Percentiles rank a stretch among this genome's conserved stretches.
Evolutionary conservation across 1,140 invertebrate species (phyloP).

Genomic region (Microplitis mediator): DNA sequence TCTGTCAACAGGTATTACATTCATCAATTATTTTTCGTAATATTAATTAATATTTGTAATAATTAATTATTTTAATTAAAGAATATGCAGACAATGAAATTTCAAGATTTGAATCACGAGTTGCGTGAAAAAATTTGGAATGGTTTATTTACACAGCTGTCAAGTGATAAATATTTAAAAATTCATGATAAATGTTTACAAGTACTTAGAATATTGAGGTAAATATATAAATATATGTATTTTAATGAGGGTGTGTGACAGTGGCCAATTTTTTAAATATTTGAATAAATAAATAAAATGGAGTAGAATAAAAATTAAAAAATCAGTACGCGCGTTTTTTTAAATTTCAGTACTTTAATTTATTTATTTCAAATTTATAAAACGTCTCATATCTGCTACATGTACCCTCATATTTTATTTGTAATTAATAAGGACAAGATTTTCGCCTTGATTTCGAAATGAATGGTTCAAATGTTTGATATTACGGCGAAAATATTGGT

Average conservation of each 20-base stretch:
- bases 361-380: not conserved
- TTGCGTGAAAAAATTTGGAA: constrained; percentile 64
- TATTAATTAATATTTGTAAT: not conserved
- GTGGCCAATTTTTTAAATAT: constrained; percentile 3
- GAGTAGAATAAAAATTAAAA: too few species aligned
- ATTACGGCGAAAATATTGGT: too few species aligned
- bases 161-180: constrained; percentile 48
- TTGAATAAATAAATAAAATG: too few species aligned
- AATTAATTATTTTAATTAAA: constrained; percentile 38
- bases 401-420: too few species aligned
- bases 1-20: constrained; percentile 46
- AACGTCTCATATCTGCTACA: too few species aligned
- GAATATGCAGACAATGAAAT: constrained; percentile 60
- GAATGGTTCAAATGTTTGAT: too few species aligned
- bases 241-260: constrained; percentile 2
- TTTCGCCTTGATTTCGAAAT: too few species aligned
- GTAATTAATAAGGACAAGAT: too few species aligned
- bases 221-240: constrained; percentile 28
- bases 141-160: constrained; percentile 61
- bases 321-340: too few species aligned
- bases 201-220: constrained; percentile 66
- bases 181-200: constrained; percentile 61
- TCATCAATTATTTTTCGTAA: not conserved
- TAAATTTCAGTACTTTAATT: too few species aligned
- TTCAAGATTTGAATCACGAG: constrained; percentile 62